These are phyloP conservation scores for Diarsia dahlii DNA, from an alignment of 2,888 invertebrate species.

Conservation along the genomic window DNA sequence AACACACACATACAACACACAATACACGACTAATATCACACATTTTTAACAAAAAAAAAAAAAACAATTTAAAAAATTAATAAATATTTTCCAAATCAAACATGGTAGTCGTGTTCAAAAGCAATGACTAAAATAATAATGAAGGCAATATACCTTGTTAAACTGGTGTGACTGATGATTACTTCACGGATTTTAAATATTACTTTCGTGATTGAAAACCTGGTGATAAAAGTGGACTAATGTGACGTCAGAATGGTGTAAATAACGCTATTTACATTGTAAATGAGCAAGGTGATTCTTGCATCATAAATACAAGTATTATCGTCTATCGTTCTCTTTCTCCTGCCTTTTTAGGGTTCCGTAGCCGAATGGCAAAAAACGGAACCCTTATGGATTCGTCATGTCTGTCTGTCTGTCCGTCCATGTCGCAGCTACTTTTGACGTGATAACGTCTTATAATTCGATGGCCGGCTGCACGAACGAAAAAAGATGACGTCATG, in stretches of 20 bases:
- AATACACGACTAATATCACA: constrained; percentile 51
- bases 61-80: constrained; percentile 7
- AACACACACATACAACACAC: constrained; percentile 57
- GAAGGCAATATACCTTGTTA: constrained; percentile 36
- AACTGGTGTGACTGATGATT: constrained; percentile 57
- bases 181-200: constrained; percentile 57
- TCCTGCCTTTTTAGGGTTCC: too few relatives aligned
- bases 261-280: constrained; percentile 17
- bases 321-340: neutral
- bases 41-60: constrained; percentile 41
- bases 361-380: too few relatives aligned
- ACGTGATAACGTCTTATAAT: too few relatives aligned
- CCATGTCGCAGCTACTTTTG: too few relatives aligned
- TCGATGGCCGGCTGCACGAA: too few relatives aligned
- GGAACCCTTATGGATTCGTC: too few relatives aligned
- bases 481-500: too few relatives aligned
- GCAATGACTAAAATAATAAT: constrained; percentile 52
- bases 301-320: neutral
- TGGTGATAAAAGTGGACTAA: constrained; percentile 40
- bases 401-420: too few relatives aligned
- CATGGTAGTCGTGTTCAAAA: constrained; percentile 39
- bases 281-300: neutral
- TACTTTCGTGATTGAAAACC: constrained; percentile 56
- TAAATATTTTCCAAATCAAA: constrained; percentile 21
- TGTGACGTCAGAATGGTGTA: constrained; percentile 34